Percentiles rank a stretch among this genome's conserved stretches.
phyloP scores from a whole-genome alignment of 2,888 invertebrate species.

The Papilio demoleus region DNA sequence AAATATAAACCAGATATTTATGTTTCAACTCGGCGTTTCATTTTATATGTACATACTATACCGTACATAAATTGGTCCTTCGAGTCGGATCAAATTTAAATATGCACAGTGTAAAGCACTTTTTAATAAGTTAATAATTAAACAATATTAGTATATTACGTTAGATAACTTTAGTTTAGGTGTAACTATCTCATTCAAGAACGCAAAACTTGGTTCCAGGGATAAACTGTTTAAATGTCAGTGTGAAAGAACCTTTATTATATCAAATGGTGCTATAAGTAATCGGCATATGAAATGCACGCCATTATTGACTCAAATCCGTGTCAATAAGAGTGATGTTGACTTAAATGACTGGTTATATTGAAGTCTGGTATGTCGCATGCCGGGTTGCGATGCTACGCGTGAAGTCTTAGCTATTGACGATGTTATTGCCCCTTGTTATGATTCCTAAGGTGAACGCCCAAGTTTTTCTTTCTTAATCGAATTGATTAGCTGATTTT shows the following conservation, averaged over 20 bases:
- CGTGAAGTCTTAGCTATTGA: slow-evolving; percentile 22
- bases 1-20: no score
- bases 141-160: no score
- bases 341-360: slow-evolving; percentile 18
- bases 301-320: slow-evolving; percentile 28
- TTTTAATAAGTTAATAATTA: no score
- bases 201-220: no score
- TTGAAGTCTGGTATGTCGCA: slow-evolving; percentile 23
- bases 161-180: no score
- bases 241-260: slow-evolving; percentile 3
- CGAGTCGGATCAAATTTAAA: no score
- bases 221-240: not conserved
- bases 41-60: no score
- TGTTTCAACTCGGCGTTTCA: no score
- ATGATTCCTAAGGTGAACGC: slow-evolving; percentile 21
- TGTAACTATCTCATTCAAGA: no score
- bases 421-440: slow-evolving; percentile 28
- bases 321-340: slow-evolving; percentile 31
- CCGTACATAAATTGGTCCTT: no score
- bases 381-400: slow-evolving; percentile 18
- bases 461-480: slow-evolving; percentile 8
- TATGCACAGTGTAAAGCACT: no score
- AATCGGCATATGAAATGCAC: slow-evolving; percentile 16
- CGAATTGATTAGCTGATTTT: not conserved
- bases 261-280: slow-evolving; percentile 20